Evolutionary conservation across 2,888 invertebrate species (phyloP).

Genomic region (Cetonia aurata): DNA sequence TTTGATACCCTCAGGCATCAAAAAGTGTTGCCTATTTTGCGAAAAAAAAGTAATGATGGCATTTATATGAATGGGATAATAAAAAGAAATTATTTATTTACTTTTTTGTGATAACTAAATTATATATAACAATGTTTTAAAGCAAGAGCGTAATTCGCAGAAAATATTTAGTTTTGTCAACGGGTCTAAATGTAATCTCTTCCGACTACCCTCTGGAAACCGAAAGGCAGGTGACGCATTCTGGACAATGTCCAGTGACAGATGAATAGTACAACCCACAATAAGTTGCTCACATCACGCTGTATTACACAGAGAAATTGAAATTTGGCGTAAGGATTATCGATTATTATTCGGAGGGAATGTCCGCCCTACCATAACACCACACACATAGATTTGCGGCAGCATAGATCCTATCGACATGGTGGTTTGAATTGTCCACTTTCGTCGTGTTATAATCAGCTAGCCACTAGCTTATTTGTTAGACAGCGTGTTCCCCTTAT

Average conservation of each 20-base stretch:
- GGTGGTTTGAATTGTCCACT: background rate
- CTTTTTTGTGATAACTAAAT: too few species aligned
- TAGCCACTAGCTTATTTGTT: background rate
- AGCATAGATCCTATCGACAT: constrained; percentile 8
- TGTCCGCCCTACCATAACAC: constrained; percentile 44
- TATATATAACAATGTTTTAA: too few species aligned
- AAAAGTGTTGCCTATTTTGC: too few species aligned
- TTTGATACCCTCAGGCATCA: too few species aligned
- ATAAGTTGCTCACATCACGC: constrained; percentile 63
- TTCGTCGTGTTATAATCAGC: background rate
- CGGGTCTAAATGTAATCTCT: constrained; percentile 44
- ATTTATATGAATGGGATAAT: too few species aligned
- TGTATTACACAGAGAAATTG: constrained; percentile 61
- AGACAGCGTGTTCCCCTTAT: background rate
- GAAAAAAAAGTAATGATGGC: too few species aligned
- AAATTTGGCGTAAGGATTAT: constrained; percentile 41
- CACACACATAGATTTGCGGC: constrained; percentile 53
- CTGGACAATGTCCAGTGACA: constrained; percentile 63
- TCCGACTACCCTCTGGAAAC: constrained; percentile 47
- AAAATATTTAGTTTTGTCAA: constrained; percentile 25
- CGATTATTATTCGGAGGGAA: constrained; percentile 33
- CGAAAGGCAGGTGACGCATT: constrained; percentile 61
- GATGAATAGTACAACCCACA: constrained; percentile 62
- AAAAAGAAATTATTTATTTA: too few species aligned
- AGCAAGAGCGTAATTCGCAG: constrained; percentile 17